Conservation (phyloP, 2,888 invertebrate genomes). For the Baccha elongata region DNA sequence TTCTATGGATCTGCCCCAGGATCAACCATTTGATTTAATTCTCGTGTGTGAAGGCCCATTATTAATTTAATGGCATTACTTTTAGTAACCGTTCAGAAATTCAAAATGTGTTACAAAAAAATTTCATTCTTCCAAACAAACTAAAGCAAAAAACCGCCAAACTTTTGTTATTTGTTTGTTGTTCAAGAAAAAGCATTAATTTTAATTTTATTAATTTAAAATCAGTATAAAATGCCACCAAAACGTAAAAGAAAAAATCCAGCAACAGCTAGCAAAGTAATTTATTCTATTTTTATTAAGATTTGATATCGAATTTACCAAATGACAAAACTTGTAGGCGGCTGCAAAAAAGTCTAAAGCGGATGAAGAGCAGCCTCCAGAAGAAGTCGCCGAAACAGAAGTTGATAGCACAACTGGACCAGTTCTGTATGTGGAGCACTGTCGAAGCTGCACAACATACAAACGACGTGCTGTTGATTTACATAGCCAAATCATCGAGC, state of each 20-base stretch:
- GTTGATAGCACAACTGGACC: constrained; percentile 64
- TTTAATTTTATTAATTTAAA: not conserved
- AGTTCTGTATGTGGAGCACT: constrained; percentile 80
- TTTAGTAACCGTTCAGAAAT: constrained; percentile 2
- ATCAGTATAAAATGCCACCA: constrained; percentile 70
- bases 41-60: no score
- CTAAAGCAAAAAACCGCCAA: no score
- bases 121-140: no score
- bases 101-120: not conserved
- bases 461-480: constrained; percentile 79
- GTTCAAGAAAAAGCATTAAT: not conserved
- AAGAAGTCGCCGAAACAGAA: constrained; percentile 1
- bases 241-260: constrained; percentile 62
- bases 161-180: no score
- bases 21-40: no score
- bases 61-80: constrained; percentile 28
- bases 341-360: constrained; percentile 49
- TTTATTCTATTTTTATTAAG: constrained; percentile 11
- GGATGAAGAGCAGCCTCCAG: not conserved
- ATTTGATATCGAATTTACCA: not conserved
- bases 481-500: constrained; percentile 75
- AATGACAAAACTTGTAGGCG: constrained; percentile 13
- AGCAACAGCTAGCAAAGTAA: constrained; percentile 47
- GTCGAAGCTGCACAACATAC: constrained; percentile 81
- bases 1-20: no score